These are phyloP conservation scores for Lepidothrix coronata DNA, from an alignment of 2,113 vertebrate genomes.

Conservation along the genomic window DNA sequence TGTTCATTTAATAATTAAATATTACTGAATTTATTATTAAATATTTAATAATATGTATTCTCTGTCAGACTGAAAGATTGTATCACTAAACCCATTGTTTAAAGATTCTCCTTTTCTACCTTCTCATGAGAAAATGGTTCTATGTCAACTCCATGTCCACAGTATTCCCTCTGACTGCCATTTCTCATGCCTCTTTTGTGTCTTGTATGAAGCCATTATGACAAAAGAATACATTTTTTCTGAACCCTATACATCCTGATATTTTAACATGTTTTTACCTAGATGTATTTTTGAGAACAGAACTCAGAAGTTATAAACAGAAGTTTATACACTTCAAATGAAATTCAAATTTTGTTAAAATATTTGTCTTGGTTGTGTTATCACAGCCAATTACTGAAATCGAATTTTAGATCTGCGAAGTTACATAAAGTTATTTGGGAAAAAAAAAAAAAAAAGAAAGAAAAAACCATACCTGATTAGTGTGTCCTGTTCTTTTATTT, in stretches of 20 bases:
- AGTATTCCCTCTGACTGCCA: background rate
- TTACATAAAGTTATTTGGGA: background rate
- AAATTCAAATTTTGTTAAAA: background rate
- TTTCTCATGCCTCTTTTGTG: background rate
- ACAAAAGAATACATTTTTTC: background rate
- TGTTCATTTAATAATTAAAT: background rate
- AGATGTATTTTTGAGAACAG: background rate
- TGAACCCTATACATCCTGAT: background rate
- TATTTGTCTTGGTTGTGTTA: background rate
- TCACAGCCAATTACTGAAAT: background rate
- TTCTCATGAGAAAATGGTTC: background rate
- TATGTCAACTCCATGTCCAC: rapidly evolving
- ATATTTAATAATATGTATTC: background rate
- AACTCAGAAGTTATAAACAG: too few species aligned
- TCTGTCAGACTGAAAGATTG: background rate
- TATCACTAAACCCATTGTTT: background rate
- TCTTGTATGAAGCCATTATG: background rate
- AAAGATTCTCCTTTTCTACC: background rate
- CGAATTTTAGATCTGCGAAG: background rate
- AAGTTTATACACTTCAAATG: background rate
- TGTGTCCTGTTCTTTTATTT: background rate
- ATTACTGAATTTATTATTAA: background rate
- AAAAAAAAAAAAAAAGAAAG: background rate
- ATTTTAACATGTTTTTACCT: background rate
- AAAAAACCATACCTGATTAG: slow-evolving; percentile 10